These are phyloP conservation scores for Epinotia nisella DNA, from an alignment of 2,888 invertebrate genomes.

Conservation along the genomic window DNA sequence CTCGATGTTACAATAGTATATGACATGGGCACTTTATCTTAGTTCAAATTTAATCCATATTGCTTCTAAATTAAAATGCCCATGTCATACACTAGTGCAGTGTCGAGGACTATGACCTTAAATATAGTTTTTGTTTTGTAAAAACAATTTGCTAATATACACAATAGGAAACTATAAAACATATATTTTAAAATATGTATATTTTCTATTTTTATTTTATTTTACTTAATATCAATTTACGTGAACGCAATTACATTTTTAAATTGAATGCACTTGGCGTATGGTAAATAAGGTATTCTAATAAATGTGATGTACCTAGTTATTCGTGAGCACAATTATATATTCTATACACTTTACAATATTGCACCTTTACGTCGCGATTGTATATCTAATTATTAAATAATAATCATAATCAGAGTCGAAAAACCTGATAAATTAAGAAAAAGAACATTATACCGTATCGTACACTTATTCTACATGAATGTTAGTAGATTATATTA, in stretches of 20 bases:
- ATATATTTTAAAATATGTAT: neutral
- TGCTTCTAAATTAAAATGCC: no score
- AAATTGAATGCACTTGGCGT: neutral
- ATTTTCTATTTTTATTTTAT: no score
- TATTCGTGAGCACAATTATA: constrained; percentile 42
- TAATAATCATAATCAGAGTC: constrained; percentile 66
- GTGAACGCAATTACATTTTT: neutral
- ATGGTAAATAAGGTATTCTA: constrained; percentile 20
- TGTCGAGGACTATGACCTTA: no score
- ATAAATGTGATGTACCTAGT: constrained; percentile 41
- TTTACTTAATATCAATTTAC: neutral
- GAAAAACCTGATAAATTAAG: constrained; percentile 73
- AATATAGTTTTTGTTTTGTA: no score
- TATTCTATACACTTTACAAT: constrained; percentile 46
- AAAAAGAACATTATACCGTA: constrained; percentile 51
- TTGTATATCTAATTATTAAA: constrained; percentile 45
- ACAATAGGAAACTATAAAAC: no score
- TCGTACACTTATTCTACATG: constrained; percentile 48
- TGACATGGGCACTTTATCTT: no score
- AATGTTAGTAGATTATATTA: constrained; percentile 45
- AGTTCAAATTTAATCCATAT: no score
- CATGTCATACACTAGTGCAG: no score
- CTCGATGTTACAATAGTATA: no score
- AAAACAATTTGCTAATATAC: no score
- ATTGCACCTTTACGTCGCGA: constrained; percentile 49